Conservation (phyloP, 2,797 vertebrate species). For the Rhodeus uyekii region DNA sequence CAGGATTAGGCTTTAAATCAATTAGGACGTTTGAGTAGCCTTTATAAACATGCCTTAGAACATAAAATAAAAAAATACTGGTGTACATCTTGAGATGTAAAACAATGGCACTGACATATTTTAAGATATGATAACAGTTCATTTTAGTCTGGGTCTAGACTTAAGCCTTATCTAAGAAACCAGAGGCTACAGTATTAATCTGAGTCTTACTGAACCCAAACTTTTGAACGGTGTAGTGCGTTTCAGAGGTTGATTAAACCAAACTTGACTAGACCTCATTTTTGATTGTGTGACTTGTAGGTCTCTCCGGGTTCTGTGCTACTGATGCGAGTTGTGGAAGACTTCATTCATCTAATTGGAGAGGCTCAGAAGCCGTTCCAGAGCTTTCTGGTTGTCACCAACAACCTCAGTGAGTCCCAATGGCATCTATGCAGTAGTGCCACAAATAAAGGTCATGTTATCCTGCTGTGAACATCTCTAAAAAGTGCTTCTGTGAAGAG, state of each 20-base stretch:
- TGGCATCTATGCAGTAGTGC: neutral
- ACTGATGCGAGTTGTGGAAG: conserved; percentile 94
- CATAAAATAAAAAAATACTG: too few species aligned
- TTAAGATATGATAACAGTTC: too few species aligned
- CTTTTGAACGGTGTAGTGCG: neutral
- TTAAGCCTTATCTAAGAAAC: neutral
- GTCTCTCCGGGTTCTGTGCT: conserved; percentile 91
- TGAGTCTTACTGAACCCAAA: neutral
- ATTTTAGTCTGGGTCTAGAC: neutral
- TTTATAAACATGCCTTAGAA: too few species aligned
- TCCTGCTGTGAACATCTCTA: neutral
- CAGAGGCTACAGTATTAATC: neutral
- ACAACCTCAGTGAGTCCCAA: conserved; percentile 89
- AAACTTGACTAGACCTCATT: neutral
- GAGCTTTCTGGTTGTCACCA: conserved; percentile 94
- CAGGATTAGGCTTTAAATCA: too few species aligned
- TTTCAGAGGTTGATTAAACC: neutral
- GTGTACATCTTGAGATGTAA: too few species aligned
- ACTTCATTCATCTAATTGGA: conserved; percentile 97
- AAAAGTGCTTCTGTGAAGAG: neutral
- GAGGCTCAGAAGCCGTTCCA: conserved; percentile 96
- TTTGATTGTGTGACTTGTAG: conserved; percentile 66
- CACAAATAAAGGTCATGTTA: conserved; percentile 9
- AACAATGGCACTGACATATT: too few species aligned
- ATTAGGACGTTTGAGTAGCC: too few species aligned